Base-by-base conservation (phyloP, 2,888 invertebrate genomes). In the Ennomos quercinarius region DNA sequence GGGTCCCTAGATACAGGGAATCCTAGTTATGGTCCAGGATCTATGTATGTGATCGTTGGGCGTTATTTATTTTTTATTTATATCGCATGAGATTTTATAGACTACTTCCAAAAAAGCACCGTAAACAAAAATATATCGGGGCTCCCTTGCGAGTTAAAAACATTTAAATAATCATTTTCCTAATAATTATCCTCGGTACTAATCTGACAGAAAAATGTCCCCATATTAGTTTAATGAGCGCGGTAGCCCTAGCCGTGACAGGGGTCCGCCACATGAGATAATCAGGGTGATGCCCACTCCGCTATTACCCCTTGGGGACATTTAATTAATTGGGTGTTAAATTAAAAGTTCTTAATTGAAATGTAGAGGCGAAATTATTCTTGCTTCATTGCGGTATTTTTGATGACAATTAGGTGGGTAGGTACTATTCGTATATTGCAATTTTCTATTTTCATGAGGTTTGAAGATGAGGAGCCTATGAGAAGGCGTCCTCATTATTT, bases 151-250 rank as follows among this genome's bases (percentile, higher is more conserved):
- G n/a, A n/a, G n/a, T n/a, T 47, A 17, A 17, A 17, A 17, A 17
- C 17, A 17, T 27, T 27, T 9, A n/a, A 44, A 44, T 44, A 5
- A n/a, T 35, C 4, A 8, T 44, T 11, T 34, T 9, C 43, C 44
- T 36, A 2, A 36, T 34, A 27, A n/a, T n/a, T n/a, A n/a, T n/a
- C n/a, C 8, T 6, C 38, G 64, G 63, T 68, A 66, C 66, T 74
- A 70, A 37, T 50, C 48, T 36, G 12, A 41, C 36, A 64, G 67
- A 69, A 69, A 69, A 69, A 67, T 67, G 55, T 44, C 41, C 56
- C 55, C 57, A 52, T 67, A 69, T 69, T 67, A 69, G 67, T 67
- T 58, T 63, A 69, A 69, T 65, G 65, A 56, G 63, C 56, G 63
- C 56, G 59, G 69, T 52, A 55, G 54, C 54, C 65, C 67, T 35